Percentiles rank a stretch among this genome's conserved stretches.
phyloP scores from a whole-genome alignment of 2,888 invertebrate species.

The Adelognathus sp. region DNA sequence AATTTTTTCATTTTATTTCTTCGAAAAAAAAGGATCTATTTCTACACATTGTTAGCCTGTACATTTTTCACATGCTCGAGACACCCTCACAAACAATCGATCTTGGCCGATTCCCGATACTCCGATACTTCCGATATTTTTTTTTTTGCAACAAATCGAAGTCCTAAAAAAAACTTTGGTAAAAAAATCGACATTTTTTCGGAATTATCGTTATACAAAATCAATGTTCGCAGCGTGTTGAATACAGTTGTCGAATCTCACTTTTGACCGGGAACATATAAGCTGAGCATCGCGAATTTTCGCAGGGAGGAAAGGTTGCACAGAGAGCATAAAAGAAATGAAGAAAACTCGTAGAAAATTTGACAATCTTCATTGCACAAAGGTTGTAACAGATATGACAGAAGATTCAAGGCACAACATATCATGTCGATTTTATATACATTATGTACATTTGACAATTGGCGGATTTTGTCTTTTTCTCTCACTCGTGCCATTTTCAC shows the following conservation, averaged over 20 bases:
- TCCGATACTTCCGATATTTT: too few species aligned
- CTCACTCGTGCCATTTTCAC: background rate
- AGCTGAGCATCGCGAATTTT: background rate
- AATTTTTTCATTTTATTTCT: too few species aligned
- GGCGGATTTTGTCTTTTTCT: background rate
- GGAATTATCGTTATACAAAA: too few species aligned
- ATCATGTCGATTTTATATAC: constrained; percentile 29
- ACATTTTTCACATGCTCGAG: too few species aligned
- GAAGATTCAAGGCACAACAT: constrained; percentile 24
- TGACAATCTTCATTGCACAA: constrained; percentile 20
- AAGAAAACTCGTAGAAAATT: constrained; percentile 10
- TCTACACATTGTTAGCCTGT: too few species aligned
- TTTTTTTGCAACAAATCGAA: too few species aligned
- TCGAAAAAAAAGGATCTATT: too few species aligned
- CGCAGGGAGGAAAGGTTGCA: constrained; percentile 12
- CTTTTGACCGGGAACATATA: background rate
- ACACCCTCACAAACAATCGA: too few species aligned
- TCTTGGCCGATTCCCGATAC: too few species aligned
- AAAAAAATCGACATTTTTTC: background rate
- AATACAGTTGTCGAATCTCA: background rate
- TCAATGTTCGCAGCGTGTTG: background rate
- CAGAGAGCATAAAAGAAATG: constrained; percentile 1
- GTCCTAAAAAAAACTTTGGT: too few species aligned
- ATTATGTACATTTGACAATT: constrained; percentile 41
- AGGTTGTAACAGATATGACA: constrained; percentile 22